phyloP scores from a whole-genome alignment of 2,113 vertebrate species.

The Pseudopipra pipra region DNA sequence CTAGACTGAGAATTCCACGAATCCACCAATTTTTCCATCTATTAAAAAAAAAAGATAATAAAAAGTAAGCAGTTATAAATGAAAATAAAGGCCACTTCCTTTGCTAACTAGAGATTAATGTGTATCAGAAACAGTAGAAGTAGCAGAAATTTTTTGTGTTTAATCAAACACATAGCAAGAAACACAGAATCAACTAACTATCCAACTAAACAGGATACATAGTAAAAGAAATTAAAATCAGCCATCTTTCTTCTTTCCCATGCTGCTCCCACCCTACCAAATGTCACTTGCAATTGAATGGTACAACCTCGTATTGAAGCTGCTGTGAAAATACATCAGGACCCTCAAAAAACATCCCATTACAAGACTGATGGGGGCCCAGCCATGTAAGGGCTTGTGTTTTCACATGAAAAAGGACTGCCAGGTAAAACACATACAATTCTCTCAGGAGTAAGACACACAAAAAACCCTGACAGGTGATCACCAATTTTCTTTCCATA shows the following conservation, averaged over 20 bases:
- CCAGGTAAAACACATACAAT: background rate
- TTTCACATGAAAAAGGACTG: background rate
- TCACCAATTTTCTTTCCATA: background rate
- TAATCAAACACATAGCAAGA: background rate
- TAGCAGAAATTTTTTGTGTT: background rate
- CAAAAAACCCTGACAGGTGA: accelerated
- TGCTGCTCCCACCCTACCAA: background rate
- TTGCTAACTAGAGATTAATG: background rate
- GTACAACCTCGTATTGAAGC: background rate
- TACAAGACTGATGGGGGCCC: background rate
- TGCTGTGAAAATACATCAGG: background rate
- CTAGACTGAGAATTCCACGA: slow-evolving; percentile 90
- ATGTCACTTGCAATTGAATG: background rate
- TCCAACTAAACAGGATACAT: background rate
- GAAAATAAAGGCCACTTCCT: background rate
- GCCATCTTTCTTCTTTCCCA: background rate
- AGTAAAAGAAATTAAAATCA: background rate
- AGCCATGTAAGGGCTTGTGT: background rate
- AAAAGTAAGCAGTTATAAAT: background rate
- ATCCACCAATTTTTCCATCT: slow-evolving; percentile 99
- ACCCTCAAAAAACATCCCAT: background rate
- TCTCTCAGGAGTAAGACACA: background rate
- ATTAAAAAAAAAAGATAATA: background rate
- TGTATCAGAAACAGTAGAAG: background rate
- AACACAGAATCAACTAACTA: background rate